Evolutionary conservation across 1,140 invertebrate species (phyloP).

Genomic region (Vanessa atalanta): DNA sequence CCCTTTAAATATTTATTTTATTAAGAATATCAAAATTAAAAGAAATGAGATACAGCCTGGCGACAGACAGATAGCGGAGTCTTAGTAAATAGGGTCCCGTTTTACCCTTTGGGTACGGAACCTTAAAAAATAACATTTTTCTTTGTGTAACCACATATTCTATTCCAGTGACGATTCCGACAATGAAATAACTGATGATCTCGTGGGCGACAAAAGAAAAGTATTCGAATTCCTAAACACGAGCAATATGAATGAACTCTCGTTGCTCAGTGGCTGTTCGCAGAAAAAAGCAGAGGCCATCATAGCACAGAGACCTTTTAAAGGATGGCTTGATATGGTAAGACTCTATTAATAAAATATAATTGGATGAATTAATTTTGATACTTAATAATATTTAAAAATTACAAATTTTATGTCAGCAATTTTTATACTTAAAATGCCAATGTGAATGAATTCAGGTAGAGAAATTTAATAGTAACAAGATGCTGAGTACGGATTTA

Average conservation of each 20-base stretch:
- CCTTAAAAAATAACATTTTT: no score
- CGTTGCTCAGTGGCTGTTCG: conserved; percentile 85
- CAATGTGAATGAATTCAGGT: conserved; percentile 69
- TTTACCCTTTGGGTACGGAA: no score
- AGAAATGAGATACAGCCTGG: no score
- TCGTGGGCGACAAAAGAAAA: conserved; percentile 85
- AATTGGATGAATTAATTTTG: neutral
- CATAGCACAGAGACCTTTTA: conserved; percentile 85
- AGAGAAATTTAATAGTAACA: conserved; percentile 85
- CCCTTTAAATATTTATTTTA: no score
- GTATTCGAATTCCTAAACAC: conserved; percentile 89
- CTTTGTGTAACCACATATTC: neutral
- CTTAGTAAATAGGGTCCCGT: no score
- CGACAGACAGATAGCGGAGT: no score
- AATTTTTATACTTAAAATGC: no score
- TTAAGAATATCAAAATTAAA: no score
- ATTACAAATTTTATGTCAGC: neutral
- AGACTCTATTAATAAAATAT: conserved; percentile 24
- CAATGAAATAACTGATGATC: conserved; percentile 85
- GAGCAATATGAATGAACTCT: conserved; percentile 84
- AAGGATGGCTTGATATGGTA: conserved; percentile 87
- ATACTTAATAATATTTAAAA: neutral
- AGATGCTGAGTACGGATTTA: conserved; percentile 85
- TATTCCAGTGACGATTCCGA: conserved; percentile 85
- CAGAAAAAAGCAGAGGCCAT: conserved; percentile 88